phyloP scores from a whole-genome alignment of 2,113 vertebrate species.

The Plestiodon gilberti region DNA sequence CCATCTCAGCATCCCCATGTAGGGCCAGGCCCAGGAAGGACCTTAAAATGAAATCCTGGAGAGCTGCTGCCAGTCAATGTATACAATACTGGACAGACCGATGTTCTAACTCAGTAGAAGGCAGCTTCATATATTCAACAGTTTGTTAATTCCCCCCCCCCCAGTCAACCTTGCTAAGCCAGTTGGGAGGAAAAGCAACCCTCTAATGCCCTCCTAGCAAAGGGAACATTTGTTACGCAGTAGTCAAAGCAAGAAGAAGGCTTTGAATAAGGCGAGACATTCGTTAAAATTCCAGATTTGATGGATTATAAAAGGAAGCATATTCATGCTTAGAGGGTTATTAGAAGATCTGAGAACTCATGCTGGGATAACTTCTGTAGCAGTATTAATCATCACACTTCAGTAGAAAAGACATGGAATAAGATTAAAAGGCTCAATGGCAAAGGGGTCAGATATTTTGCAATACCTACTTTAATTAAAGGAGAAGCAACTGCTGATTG shows the following conservation, averaged over 20 bases:
- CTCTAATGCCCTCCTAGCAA: neutral
- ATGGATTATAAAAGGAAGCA: slow-evolving; percentile 42
- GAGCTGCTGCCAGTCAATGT: too few species aligned
- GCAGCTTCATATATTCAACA: neutral
- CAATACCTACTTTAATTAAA: slow-evolving; percentile 49
- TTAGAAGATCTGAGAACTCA: slow-evolving; percentile 59
- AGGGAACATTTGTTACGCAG: slow-evolving; percentile 24
- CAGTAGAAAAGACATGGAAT: slow-evolving; percentile 5
- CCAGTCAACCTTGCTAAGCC: neutral
- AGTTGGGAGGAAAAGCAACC: neutral
- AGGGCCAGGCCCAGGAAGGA: too few species aligned
- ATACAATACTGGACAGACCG: too few species aligned
- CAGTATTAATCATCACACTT: slow-evolving; percentile 38
- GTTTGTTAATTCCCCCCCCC: neutral
- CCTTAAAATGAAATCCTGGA: too few species aligned
- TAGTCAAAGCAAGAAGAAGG: slow-evolving; percentile 43
- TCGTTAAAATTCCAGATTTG: slow-evolving; percentile 41
- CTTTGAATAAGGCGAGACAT: slow-evolving; percentile 33
- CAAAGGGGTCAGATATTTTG: slow-evolving; percentile 12
- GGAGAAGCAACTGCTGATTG: slow-evolving; percentile 34
- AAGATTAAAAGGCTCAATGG: slow-evolving; percentile 45
- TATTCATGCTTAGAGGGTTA: slow-evolving; percentile 30
- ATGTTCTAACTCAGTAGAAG: too few species aligned
- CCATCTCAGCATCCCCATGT: too few species aligned
- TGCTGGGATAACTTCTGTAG: slow-evolving; percentile 36